A percentile compares a stretch with the other conserved stretches of the same genome.
These are phyloP conservation scores for Pseudorectes ferrugineus DNA, from an alignment of 2,113 vertebrate species.

Conservation along the genomic window DNA sequence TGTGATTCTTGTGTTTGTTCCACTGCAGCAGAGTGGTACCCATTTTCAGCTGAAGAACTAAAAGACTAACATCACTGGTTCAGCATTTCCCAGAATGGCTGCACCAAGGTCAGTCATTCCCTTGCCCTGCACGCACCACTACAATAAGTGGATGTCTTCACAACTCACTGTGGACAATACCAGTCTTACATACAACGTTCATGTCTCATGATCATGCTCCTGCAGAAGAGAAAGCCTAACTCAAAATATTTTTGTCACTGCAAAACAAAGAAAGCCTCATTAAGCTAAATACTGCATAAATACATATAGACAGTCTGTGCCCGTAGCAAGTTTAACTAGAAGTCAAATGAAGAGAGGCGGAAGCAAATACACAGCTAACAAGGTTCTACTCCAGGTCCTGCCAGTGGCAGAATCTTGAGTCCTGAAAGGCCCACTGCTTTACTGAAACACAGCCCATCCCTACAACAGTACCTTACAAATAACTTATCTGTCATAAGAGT, in stretches of 20 bases:
- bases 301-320: background rate
- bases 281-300: background rate
- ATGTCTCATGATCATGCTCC: background rate
- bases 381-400: background rate
- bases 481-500: background rate
- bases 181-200: background rate
- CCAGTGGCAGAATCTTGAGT: background rate
- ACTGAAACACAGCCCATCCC: background rate
- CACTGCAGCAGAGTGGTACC: background rate
- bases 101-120: background rate
- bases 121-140: background rate
- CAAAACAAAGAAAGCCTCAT: background rate
- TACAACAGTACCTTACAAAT: background rate
- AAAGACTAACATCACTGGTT: background rate
- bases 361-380: background rate
- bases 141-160: accelerated
- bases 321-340: background rate
- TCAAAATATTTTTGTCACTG: background rate
- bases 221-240: background rate
- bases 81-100: background rate
- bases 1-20: background rate
- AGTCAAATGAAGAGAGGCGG: background rate
- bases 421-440: background rate
- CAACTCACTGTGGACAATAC: background rate
- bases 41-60: background rate